Conservation (phyloP, 2,113 vertebrate species). For the Lophura nycthemera region DNA sequence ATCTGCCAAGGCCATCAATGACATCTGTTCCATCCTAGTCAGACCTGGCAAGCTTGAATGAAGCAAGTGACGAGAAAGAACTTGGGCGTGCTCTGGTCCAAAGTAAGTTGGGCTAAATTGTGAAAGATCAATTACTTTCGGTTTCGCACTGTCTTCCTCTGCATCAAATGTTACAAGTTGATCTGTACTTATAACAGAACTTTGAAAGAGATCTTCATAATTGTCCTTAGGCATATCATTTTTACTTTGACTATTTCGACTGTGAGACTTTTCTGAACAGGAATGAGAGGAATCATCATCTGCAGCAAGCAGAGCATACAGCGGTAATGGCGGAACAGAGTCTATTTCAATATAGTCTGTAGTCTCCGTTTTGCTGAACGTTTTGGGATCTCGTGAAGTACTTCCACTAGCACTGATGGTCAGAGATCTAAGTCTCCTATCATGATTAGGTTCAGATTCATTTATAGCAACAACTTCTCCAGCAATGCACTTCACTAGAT, state of each 20-base stretch:
- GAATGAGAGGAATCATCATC: slow-evolving; percentile 85
- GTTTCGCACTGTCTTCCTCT: slow-evolving; percentile 81
- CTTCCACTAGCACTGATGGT: slow-evolving; percentile 95
- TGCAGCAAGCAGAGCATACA: slow-evolving; percentile 92
- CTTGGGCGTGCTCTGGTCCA: slow-evolving; percentile 93
- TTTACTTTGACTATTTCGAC: slow-evolving; percentile 79
- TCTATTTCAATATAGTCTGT: slow-evolving; percentile 95
- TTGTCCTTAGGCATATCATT: slow-evolving; percentile 80
- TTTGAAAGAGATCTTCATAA: slow-evolving; percentile 94
- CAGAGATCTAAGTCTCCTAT: slow-evolving; percentile 88
- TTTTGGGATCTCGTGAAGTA: slow-evolving; percentile 88
- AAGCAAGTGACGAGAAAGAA: slow-evolving; percentile 93
- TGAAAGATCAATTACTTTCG: slow-evolving; percentile 92
- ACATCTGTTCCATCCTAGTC: slow-evolving; percentile 97
- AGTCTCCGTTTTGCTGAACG: slow-evolving; percentile 88
- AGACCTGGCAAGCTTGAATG: slow-evolving; percentile 95
- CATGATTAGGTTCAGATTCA: slow-evolving; percentile 81
- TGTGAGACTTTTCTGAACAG: slow-evolving; percentile 82
- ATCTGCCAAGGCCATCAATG: slow-evolving; percentile 95
- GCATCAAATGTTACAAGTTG: slow-evolving; percentile 81
- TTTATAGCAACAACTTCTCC: slow-evolving; percentile 92
- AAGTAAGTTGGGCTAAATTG: slow-evolving; percentile 93
- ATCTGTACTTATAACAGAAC: slow-evolving; percentile 58
- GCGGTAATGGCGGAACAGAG: slow-evolving; percentile 92
- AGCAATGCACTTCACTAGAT: slow-evolving; percentile 97